These are phyloP conservation scores for Pseudonaja textilis DNA, from an alignment of 2,113 vertebrate genomes.

Conservation along the genomic window DNA sequence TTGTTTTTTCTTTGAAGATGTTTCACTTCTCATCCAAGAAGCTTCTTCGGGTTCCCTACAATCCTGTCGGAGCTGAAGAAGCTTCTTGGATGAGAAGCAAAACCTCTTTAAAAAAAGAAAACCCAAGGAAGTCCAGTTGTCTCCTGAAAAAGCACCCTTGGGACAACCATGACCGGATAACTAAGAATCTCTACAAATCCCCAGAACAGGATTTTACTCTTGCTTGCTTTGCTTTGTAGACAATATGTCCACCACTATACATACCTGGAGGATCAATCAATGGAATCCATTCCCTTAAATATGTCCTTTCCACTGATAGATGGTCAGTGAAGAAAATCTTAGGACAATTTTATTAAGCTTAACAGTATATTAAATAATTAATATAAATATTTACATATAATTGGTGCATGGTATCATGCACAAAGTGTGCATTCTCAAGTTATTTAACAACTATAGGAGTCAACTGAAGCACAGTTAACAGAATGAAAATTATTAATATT, in stretches of 20 bases:
- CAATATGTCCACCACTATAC: not conserved
- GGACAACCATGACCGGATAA: too few species aligned
- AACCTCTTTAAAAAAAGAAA: too few species aligned
- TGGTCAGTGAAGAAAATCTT: not conserved
- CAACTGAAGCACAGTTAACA: not conserved
- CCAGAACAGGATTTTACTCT: not conserved
- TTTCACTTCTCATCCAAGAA: too few species aligned
- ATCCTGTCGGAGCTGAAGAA: too few species aligned
- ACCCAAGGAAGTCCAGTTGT: too few species aligned
- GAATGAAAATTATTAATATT: not conserved
- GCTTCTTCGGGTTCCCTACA: too few species aligned
- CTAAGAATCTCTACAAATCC: too few species aligned
- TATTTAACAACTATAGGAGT: not conserved
- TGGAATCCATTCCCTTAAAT: not conserved
- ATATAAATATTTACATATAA: not conserved
- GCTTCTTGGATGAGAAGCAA: too few species aligned
- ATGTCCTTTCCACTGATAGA: not conserved
- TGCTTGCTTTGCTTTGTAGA: not conserved
- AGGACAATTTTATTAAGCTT: not conserved
- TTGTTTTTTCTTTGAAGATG: too few species aligned
- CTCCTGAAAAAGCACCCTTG: too few species aligned
- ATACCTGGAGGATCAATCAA: not conserved
- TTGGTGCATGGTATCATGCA: not conserved
- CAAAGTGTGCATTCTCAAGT: not conserved
- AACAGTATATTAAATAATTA: not conserved